Evolutionary conservation across 2,113 vertebrate species (phyloP).

Genomic region (Machaerirhynchus nigripectus): DNA sequence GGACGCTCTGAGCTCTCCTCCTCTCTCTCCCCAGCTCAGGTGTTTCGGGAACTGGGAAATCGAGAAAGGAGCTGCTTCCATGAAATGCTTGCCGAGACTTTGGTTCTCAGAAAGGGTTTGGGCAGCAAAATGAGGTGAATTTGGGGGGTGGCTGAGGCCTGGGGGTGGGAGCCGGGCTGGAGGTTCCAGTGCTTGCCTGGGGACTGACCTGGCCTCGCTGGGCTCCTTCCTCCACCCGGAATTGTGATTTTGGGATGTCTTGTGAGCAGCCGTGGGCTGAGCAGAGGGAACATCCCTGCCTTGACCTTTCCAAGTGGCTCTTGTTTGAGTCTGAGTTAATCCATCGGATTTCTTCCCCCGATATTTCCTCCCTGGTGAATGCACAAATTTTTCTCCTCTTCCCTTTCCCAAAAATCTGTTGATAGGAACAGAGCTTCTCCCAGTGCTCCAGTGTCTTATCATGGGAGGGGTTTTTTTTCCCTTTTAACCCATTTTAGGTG

Average conservation of each 20-base stretch:
- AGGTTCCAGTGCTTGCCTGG: background rate
- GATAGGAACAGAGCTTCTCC: background rate
- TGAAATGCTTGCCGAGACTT: background rate
- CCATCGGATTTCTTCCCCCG: background rate
- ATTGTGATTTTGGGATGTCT: accelerated
- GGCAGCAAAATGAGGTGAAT: background rate
- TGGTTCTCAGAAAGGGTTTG: too few relatives aligned
- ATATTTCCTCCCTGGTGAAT: background rate
- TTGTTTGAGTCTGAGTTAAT: background rate
- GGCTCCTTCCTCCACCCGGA: background rate
- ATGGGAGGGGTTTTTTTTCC: background rate
- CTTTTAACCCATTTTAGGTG: background rate
- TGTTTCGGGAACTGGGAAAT: background rate
- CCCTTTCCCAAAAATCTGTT: background rate
- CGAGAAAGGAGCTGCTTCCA: background rate
- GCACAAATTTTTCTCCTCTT: background rate
- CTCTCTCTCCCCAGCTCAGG: background rate
- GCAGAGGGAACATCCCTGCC: background rate
- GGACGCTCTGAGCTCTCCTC: background rate
- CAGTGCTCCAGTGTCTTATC: accelerated
- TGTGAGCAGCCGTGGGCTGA: background rate
- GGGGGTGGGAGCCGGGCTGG: background rate
- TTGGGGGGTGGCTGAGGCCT: background rate
- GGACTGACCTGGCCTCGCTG: background rate
- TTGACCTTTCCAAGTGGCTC: background rate